Conservation (phyloP, 2,888 invertebrate species). For the Odontomyia ornata region DNA sequence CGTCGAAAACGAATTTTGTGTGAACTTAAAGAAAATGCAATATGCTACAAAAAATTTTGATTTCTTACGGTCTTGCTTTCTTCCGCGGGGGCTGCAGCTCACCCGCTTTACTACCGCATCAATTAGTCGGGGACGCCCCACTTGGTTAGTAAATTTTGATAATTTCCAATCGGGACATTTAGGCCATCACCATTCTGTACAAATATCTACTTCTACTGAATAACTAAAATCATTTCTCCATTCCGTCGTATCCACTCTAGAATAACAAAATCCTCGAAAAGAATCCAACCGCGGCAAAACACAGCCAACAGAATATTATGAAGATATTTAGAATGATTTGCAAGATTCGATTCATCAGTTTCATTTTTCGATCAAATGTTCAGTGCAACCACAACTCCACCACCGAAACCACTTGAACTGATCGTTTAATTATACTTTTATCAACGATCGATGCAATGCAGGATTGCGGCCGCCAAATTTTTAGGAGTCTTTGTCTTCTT, state of each 20-base stretch:
- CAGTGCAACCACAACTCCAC: background rate
- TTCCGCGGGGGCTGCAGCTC: background rate
- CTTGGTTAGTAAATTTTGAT: background rate
- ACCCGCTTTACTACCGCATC: background rate
- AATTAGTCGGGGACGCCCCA: background rate
- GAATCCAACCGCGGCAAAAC: conserved; percentile 47
- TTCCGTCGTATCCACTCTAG: background rate
- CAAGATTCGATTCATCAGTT: conserved; percentile 1
- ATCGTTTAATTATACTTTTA: background rate
- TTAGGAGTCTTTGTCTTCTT: conserved; percentile 16
- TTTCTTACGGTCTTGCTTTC: background rate
- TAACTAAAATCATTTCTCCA: background rate
- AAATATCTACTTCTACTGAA: background rate
- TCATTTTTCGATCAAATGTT: background rate
- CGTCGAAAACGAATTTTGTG: background rate
- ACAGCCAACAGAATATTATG: conserved; percentile 42
- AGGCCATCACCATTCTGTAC: background rate
- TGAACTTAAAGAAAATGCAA: background rate
- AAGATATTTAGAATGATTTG: conserved; percentile 15
- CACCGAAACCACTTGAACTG: background rate
- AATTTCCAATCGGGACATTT: background rate
- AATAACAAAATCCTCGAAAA: conserved; percentile 44
- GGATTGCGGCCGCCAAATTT: background rate
- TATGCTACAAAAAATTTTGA: background rate
- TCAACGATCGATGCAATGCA: background rate